Evolutionary conservation across 2,113 vertebrate genomes (phyloP).

Genomic region (Brachypteracias leptosomus): DNA sequence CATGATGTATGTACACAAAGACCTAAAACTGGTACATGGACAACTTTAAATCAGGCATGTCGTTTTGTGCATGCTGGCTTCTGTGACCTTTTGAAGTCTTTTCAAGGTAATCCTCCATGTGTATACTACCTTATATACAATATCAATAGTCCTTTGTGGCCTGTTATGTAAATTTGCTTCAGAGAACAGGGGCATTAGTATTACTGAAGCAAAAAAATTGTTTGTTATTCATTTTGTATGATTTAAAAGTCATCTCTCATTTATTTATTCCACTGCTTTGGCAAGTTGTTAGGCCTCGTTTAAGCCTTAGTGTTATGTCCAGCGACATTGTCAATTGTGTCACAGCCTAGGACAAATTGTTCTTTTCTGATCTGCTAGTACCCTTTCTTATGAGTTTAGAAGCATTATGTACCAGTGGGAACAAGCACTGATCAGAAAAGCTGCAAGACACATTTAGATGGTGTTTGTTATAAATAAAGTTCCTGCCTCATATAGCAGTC

Average conservation of each 20-base stretch:
- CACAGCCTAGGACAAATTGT: not conserved
- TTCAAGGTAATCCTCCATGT: not conserved
- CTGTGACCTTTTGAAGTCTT: not conserved
- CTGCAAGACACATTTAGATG: not conserved
- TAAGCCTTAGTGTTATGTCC: not conserved
- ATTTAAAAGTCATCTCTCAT: conserved; percentile 18
- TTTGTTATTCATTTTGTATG: conserved; percentile 8
- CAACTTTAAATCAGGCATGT: not conserved
- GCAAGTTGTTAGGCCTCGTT: not conserved
- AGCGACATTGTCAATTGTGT: not conserved
- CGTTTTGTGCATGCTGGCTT: not conserved
- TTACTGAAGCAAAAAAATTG: not conserved
- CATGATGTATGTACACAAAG: not conserved
- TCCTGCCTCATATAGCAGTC: not conserved
- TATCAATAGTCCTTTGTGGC: not conserved
- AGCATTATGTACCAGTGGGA: not conserved
- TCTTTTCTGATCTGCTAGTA: not conserved
- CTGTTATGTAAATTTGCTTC: not conserved
- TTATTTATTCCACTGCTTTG: not conserved
- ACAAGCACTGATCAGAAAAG: not conserved
- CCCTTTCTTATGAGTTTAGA: not conserved
- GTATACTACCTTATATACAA: not conserved
- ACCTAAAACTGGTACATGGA: not conserved
- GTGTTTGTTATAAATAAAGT: not conserved
- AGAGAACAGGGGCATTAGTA: not conserved